These are phyloP conservation scores for Ctenosaura bakeri DNA, from an alignment of 2,797 vertebrate species.

Conservation along the genomic window DNA sequence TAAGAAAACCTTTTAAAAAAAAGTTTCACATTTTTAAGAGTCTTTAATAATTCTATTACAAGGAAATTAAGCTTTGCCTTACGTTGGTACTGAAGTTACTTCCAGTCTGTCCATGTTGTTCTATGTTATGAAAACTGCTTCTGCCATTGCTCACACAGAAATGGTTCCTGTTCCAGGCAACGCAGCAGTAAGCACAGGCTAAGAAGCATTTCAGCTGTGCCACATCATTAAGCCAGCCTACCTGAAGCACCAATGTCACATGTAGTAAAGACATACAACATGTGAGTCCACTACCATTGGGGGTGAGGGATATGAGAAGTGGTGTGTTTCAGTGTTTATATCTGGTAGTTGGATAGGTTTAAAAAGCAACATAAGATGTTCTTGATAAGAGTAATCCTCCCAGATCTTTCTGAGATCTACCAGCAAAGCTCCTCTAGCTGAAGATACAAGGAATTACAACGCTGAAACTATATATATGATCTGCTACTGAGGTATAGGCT, in stretches of 20 bases:
- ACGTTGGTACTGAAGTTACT: conserved; percentile 13
- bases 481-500: not conserved
- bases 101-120: not conserved
- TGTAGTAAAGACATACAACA: not conserved
- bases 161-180: not conserved
- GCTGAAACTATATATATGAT: not conserved
- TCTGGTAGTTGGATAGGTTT: not conserved
- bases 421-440: not conserved
- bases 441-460: not conserved
- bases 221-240: not conserved
- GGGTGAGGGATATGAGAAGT: not conserved
- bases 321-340: not conserved
- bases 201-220: not conserved
- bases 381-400: not conserved
- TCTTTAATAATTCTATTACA: not conserved
- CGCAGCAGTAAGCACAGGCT: not conserved
- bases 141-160: not conserved
- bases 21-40: not conserved
- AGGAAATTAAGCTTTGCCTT: not conserved
- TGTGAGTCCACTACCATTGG: not conserved
- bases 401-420: not conserved
- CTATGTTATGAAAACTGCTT: not conserved
- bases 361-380: not conserved
- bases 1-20: not conserved
- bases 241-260: not conserved